Base-by-base conservation (phyloP, 2,113 vertebrate genomes). In the Sakesphorus luctuosus region DNA sequence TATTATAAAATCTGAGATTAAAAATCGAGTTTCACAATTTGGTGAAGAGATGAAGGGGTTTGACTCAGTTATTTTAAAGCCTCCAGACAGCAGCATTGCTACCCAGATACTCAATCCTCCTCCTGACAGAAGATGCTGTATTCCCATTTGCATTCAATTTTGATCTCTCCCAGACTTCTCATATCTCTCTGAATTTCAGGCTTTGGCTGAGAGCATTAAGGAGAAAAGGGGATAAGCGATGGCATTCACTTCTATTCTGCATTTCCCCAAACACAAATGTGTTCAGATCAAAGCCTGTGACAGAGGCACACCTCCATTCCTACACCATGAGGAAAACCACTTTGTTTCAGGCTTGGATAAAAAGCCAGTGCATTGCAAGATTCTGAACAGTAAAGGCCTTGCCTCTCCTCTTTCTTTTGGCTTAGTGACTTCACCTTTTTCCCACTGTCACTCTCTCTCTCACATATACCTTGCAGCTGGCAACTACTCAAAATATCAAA, bases 141-240 rank as follows among this genome's bases (percentile, higher is more conserved):
- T 46, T 92, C 33, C 80, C 35, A 89, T 72, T 74, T 90, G 68
- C 89, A 75, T 95, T 94, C 68, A 66, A 8, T 93, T 92, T 90
- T 92, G 59, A 86, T 86, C 88, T 93, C 79, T 74, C 72, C 16
- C 83, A 88, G 82, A 14, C 6, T 83, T 72, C 44, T 83, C 44
- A 17, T 26, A 20, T 52, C 33, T 66, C 62, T 66, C 47, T 81
- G 65, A 86, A 88, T 52, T 74, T 66, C 76, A 66, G 68, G 53
- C 79, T 94, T 56, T 43, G 79, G 31, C 66, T 94, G 83, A 94
- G 73, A 94, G 52, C 62, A 50, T 82, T 56, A 91, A 52, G 63
- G 52, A 89, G 29, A 5, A 73, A 72, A 94, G 73, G 14, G 49
- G 62, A 75, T 75, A 86, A 94, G 74, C 43, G 35, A 65, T 3